A percentile compares a stretch with the other conserved stretches of the same genome.
Evolutionary conservation across 2,888 invertebrate species (phyloP).

Genomic region (Ormyrus pomaceus): DNA sequence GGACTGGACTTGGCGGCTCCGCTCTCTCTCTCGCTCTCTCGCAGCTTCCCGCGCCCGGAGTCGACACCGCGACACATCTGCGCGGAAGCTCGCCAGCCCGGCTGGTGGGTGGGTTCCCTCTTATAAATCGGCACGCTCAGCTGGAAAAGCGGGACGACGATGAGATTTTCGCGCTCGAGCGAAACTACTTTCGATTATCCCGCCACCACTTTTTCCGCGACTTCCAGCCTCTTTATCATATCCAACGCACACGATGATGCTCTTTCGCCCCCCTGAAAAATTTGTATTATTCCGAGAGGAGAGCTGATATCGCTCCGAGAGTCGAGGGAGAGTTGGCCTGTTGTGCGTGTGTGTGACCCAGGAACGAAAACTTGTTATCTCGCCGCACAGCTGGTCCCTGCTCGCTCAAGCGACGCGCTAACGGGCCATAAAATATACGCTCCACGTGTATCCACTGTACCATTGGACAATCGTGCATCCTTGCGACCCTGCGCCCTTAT

Average conservation of each 20-base stretch:
- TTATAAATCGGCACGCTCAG: conserved; percentile 7
- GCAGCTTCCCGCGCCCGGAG: not conserved
- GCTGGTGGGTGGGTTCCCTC: not conserved
- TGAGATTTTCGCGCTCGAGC: conserved; percentile 7
- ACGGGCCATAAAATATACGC: conserved; percentile 32
- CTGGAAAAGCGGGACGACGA: not conserved
- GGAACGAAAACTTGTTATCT: conserved; percentile 39
- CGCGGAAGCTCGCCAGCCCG: not conserved
- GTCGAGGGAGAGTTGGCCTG: too few species aligned
- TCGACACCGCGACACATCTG: too few species aligned
- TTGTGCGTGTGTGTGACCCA: not conserved
- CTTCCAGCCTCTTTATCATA: too few species aligned
- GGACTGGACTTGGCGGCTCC: too few species aligned
- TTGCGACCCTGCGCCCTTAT: too few species aligned
- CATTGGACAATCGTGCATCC: too few species aligned
- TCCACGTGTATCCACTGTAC: not conserved
- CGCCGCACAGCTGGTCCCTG: conserved; percentile 40
- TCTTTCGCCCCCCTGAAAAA: too few species aligned
- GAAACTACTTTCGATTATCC: not conserved
- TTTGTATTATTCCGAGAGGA: too few species aligned
- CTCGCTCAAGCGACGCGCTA: conserved; percentile 41
- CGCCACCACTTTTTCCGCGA: too few species aligned
- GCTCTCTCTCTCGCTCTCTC: not conserved
- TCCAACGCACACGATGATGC: too few species aligned
- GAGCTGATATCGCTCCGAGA: too few species aligned